Evolutionary conservation across 2,888 invertebrate species (phyloP), one percentile per base, ranked within the genome.

Genomic region (Apodemia mormo): DNA sequence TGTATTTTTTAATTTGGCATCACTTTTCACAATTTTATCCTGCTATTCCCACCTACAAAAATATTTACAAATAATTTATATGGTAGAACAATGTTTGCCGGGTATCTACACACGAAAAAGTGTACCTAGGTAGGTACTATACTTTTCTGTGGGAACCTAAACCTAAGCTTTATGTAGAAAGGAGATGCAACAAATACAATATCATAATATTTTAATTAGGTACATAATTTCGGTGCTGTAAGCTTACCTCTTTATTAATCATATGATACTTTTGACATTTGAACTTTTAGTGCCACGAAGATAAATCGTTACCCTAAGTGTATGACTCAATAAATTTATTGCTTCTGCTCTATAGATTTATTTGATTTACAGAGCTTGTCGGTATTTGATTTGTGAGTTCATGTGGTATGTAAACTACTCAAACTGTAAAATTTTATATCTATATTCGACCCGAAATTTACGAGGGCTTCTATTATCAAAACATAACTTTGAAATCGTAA

Each of bases 331-430:
- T 89, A 88, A 88, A 90, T 92, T 87, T 69, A 69, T 65, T 69
- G 65, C 68, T 49, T 65, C 52, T 65, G 68, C 54, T 69, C 68
- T 65, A 69, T 52, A 65, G 68, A 69, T 69, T 69, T 65, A 69
- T 69, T 69, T 69, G 68, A 69, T 69, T 69, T 87, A 85, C 85
- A 79, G 82, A 78, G 84, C 73, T 75, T 78, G 85, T 81, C 81
- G 77, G 82, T 86, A 85, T 85, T 82, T 85, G 85, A 79, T 77
- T 84, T 85, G 84, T 77, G 80, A 84, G 83, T 80, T 82, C 83
- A 86, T 85, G 80, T 78, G 82, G 81, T 84, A 82, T 85, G 82
- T 89, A 86, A 91, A 89, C 88, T 85, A 81, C 80, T 77, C 77
- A 74, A 78, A 81, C 79, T 83, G 84, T 82, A 86, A 82, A 75